Percentiles rank a stretch among this genome's conserved stretches.
These are phyloP conservation scores for Lepidurus arcticus DNA, from an alignment of 1,140 invertebrate species.

Conservation along the genomic window DNA sequence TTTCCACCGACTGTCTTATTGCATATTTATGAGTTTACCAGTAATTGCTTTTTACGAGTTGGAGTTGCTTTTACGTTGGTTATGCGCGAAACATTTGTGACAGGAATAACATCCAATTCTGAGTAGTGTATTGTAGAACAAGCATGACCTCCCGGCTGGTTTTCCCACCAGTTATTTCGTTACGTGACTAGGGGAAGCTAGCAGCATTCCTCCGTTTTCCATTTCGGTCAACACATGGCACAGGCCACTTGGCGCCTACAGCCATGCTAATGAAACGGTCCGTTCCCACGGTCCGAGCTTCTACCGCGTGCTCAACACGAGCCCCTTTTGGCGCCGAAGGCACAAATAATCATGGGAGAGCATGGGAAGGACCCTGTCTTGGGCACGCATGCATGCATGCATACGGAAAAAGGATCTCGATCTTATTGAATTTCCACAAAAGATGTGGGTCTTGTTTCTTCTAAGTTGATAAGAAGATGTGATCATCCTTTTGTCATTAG, in stretches of 20 bases:
- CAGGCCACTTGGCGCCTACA: slow-evolving; percentile 23
- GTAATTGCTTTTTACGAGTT: neutral
- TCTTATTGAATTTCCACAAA: neutral
- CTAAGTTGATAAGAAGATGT: neutral
- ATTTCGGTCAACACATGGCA: slow-evolving; percentile 15
- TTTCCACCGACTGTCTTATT: no score
- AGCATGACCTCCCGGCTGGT: slow-evolving; percentile 19
- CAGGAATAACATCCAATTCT: slow-evolving; percentile 25
- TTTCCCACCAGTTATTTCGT: slow-evolving; percentile 25
- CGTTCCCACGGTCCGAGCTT: slow-evolving; percentile 27
- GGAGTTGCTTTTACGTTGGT: neutral
- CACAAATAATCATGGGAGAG: neutral
- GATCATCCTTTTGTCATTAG: slow-evolving; percentile 2
- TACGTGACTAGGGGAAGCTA: neutral
- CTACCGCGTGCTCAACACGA: slow-evolving; percentile 31
- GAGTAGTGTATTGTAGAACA: neutral
- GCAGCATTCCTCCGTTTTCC: slow-evolving; percentile 10
- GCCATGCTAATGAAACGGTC: slow-evolving; percentile 11
- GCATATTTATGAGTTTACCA: neutral
- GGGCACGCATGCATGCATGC: slow-evolving; percentile 24
- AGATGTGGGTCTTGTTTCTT: slow-evolving; percentile 5
- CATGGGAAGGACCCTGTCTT: neutral
- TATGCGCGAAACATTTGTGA: slow-evolving; percentile 25
- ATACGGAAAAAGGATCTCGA: slow-evolving; percentile 30
- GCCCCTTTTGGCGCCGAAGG: slow-evolving; percentile 8